Conservation (phyloP, 2,113 vertebrate genomes). For the Paracanthobrama guichenoti region DNA sequence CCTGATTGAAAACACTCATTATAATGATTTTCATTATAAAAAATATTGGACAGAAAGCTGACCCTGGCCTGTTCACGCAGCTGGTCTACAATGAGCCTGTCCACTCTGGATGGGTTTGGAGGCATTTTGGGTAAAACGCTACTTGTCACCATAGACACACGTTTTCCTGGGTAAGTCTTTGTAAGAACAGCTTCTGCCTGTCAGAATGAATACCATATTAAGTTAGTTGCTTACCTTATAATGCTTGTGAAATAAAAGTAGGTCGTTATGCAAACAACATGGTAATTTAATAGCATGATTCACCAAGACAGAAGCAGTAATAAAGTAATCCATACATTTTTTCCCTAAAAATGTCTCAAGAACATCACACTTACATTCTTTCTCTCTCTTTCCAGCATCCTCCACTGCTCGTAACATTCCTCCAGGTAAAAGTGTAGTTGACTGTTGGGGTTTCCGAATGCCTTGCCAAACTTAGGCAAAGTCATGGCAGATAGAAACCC, state of each 20-base stretch:
- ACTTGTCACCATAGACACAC: slow-evolving; percentile 51
- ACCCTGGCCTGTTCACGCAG: slow-evolving; percentile 73
- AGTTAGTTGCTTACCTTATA: not conserved
- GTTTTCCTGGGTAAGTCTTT: slow-evolving; percentile 64
- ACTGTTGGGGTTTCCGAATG: slow-evolving; percentile 64
- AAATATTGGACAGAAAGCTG: slow-evolving; percentile 37
- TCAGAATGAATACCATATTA: slow-evolving; percentile 34
- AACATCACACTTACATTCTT: slow-evolving; percentile 73
- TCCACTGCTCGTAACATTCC: slow-evolving; percentile 81
- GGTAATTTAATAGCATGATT: not conserved
- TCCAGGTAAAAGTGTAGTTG: slow-evolving; percentile 78
- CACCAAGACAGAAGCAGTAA: not conserved
- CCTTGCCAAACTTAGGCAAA: slow-evolving; percentile 62
- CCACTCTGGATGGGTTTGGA: slow-evolving; percentile 67
- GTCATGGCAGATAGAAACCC: slow-evolving; percentile 54
- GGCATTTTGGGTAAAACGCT: slow-evolving; percentile 63
- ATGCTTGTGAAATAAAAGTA: not conserved
- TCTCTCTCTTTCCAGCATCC: slow-evolving; percentile 79
- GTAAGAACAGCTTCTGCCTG: slow-evolving; percentile 70
- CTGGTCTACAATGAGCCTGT: slow-evolving; percentile 72
- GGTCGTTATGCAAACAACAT: not conserved
- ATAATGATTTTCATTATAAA: not conserved
- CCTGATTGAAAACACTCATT: not conserved
- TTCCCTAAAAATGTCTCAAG: not conserved
- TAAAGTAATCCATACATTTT: not conserved